A percentile compares a stretch with the other conserved stretches of the same genome.
phyloP scores from a whole-genome alignment of 2,888 invertebrate genomes.

The Drosophila kanekoi region DNA sequence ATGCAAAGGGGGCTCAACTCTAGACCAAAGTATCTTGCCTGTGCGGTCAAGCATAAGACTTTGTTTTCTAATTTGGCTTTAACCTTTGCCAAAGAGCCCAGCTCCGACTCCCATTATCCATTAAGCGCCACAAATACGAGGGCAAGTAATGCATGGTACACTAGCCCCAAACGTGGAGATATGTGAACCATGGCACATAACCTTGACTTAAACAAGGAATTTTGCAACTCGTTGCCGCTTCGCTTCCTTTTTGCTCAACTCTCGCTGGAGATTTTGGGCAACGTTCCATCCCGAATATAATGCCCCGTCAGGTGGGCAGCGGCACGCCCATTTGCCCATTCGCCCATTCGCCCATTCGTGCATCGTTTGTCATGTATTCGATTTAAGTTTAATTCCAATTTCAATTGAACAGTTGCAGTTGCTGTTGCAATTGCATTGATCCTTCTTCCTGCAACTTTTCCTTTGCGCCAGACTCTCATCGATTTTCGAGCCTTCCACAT shows the following conservation, averaged over 20 bases:
- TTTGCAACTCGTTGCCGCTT: slow-evolving; percentile 43
- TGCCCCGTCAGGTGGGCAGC: slow-evolving; percentile 1
- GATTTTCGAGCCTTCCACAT: not conserved
- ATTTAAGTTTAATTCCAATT: slow-evolving; percentile 67
- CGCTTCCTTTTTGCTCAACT: slow-evolving; percentile 20
- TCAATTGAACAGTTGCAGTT: slow-evolving; percentile 27
- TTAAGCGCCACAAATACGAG: slow-evolving; percentile 24
- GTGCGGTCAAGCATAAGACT: slow-evolving; percentile 71
- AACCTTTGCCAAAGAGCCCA: slow-evolving; percentile 62
- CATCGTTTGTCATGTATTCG: slow-evolving; percentile 80
- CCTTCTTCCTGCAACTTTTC: slow-evolving; percentile 28
- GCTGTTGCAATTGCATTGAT: slow-evolving; percentile 19
- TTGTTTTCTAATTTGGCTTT: slow-evolving; percentile 74
- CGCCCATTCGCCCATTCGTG: slow-evolving; percentile 47
- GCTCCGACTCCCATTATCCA: slow-evolving; percentile 47
- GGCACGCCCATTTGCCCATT: slow-evolving; percentile 14
- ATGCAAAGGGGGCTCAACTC: slow-evolving; percentile 40
- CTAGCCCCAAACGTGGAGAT: slow-evolving; percentile 53
- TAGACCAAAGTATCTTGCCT: slow-evolving; percentile 65
- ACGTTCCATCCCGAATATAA: slow-evolving; percentile 7
- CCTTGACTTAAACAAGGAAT: slow-evolving; percentile 69
- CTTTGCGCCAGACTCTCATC: slow-evolving; percentile 4
- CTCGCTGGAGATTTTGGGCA: slow-evolving; percentile 4
- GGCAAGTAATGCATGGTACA: slow-evolving; percentile 1
- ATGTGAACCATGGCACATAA: slow-evolving; percentile 74